Conservation (phyloP, 2,797 vertebrate species). For the Huso huso region DNA sequence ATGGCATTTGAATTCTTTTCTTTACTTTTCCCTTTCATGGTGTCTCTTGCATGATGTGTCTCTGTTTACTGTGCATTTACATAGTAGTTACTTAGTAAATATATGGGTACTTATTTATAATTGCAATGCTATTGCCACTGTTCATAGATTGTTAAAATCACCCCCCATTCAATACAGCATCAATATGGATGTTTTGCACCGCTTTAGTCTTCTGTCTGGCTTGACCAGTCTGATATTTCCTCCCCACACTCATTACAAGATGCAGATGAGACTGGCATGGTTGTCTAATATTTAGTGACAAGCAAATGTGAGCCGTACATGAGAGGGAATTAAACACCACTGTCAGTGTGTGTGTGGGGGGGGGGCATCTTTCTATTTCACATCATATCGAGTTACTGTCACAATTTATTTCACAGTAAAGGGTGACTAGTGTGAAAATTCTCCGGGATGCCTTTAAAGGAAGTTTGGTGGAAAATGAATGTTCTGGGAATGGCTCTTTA, state of each 20-base stretch:
- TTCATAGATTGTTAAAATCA: no score
- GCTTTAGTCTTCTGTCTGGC: no score
- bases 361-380: slow-evolving; percentile 64
- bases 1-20: no score
- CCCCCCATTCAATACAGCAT: no score
- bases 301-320: slow-evolving; percentile 66
- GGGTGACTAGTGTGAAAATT: slow-evolving; percentile 57
- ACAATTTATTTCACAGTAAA: slow-evolving; percentile 62
- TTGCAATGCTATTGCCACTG: no score
- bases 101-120: no score
- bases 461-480: slow-evolving; percentile 41
- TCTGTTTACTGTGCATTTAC: no score
- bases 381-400: slow-evolving; percentile 75
- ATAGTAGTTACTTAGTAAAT: no score
- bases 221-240: no score
- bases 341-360: slow-evolving; percentile 43
- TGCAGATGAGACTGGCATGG: slow-evolving; percentile 70
- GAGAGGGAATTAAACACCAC: slow-evolving; percentile 68
- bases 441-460: slow-evolving; percentile 59
- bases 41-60: no score
- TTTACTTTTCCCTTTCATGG: no score
- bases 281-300: slow-evolving; percentile 74
- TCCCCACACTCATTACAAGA: slow-evolving; percentile 56
- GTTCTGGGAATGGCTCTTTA: slow-evolving; percentile 39
- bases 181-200: no score